Percentiles rank a stretch among this genome's conserved stretches.
Evolutionary conservation across 2,888 invertebrate species (phyloP).

Genomic region (Tachina lurida): DNA sequence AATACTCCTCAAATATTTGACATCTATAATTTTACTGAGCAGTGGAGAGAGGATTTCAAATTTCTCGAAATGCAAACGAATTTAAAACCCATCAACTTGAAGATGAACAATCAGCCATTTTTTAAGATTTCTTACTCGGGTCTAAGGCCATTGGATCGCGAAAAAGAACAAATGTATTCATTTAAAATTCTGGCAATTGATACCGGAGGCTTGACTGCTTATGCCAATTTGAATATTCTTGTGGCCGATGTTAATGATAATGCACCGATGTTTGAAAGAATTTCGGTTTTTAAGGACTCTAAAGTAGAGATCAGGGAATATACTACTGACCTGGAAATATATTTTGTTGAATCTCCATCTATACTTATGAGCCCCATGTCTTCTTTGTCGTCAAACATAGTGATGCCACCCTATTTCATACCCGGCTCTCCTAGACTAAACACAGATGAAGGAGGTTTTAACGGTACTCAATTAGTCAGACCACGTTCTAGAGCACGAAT

Average conservation of each 20-base stretch:
- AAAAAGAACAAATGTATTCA: constrained; percentile 87
- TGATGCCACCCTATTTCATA: constrained; percentile 78
- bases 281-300: constrained; percentile 88
- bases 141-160: constrained; percentile 87
- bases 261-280: constrained; percentile 87
- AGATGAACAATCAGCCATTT: constrained; percentile 78
- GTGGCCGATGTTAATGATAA: constrained; percentile 93
- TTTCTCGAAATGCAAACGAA: constrained; percentile 81
- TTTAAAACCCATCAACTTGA: constrained; percentile 79
- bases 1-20: constrained; percentile 77
- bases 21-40: constrained; percentile 81
- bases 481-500: constrained; percentile 74
- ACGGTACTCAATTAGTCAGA: constrained; percentile 64
- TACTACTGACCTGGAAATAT: constrained; percentile 84
- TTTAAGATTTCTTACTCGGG: constrained; percentile 80
- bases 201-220: constrained; percentile 89
- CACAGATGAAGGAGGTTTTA: constrained; percentile 68
- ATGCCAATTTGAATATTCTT: constrained; percentile 88
- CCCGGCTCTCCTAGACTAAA: constrained; percentile 80
- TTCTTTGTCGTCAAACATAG: constrained; percentile 73
- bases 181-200: constrained; percentile 90
- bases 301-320: constrained; percentile 87
- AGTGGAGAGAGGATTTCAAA: constrained; percentile 81
- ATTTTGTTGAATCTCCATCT: constrained; percentile 80
- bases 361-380: constrained; percentile 72